phyloP scores from a whole-genome alignment of 2,797 vertebrate genomes.

The Sebastes miniatus region DNA sequence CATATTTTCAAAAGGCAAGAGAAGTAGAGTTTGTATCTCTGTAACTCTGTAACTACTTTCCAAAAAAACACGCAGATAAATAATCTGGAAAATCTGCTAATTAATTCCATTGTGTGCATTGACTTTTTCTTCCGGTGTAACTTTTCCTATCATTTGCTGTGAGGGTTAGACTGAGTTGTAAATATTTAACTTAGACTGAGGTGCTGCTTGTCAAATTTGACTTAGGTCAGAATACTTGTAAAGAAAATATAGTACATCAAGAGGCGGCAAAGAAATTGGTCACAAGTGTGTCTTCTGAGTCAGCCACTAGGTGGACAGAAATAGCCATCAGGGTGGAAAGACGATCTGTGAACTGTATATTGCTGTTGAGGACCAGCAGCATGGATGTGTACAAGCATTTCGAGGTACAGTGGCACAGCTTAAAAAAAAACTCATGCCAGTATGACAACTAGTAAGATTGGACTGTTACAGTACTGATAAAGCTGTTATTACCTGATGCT shows the following conservation, averaged over 20 bases:
- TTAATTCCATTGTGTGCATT: background rate
- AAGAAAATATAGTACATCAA: slow-evolving; percentile 16
- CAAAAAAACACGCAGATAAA: background rate
- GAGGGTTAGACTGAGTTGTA: slow-evolving; percentile 26
- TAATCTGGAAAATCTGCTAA: background rate
- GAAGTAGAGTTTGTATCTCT: background rate
- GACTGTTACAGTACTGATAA: background rate
- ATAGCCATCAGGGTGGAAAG: background rate
- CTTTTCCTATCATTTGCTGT: slow-evolving; percentile 36
- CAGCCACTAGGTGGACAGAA: slow-evolving; percentile 27
- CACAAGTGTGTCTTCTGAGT: background rate
- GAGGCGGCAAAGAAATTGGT: slow-evolving; percentile 7
- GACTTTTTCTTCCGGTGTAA: slow-evolving; percentile 13
- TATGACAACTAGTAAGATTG: background rate
- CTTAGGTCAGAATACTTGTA: slow-evolving; percentile 17
- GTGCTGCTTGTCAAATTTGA: slow-evolving; percentile 49
- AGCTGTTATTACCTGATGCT: background rate
- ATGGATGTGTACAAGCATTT: background rate
- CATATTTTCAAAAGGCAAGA: background rate
- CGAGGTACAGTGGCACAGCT: background rate
- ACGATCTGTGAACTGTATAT: background rate
- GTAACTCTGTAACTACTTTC: background rate
- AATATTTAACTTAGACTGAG: slow-evolving; percentile 56
- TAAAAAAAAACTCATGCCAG: background rate
- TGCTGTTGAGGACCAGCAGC: background rate